Conservation (phyloP, 2,888 invertebrate species). For the Drosophila buzzatii region DNA sequence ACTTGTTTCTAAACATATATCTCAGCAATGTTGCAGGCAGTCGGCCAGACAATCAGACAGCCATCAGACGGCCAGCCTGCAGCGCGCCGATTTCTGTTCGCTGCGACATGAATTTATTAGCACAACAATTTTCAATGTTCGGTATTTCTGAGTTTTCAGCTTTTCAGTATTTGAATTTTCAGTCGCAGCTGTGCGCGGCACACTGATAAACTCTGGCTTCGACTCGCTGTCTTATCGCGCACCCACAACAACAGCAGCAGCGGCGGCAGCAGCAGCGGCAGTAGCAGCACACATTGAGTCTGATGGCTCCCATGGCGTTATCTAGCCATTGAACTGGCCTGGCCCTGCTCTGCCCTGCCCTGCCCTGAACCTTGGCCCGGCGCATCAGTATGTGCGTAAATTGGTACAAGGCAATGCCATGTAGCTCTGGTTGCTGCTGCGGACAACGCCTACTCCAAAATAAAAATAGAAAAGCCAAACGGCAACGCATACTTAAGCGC, state of each 20-base stretch:
- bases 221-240: slow-evolving; percentile 66
- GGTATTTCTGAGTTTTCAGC: slow-evolving; percentile 36
- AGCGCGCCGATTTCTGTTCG: slow-evolving; percentile 47
- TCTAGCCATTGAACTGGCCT: slow-evolving; percentile 59
- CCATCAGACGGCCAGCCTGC: slow-evolving; percentile 10
- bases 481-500: slow-evolving; percentile 33
- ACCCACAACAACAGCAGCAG: slow-evolving; percentile 64
- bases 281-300: slow-evolving; percentile 46
- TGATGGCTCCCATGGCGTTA: slow-evolving; percentile 71
- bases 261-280: slow-evolving; percentile 31
- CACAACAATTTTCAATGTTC: slow-evolving; percentile 64
- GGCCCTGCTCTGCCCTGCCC: slow-evolving; percentile 53
- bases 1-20: slow-evolving; percentile 71
- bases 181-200: slow-evolving; percentile 51
- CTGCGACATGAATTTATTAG: slow-evolving; percentile 73
- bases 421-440: slow-evolving; percentile 42
- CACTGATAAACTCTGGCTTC: slow-evolving; percentile 73
- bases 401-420: slow-evolving; percentile 76
- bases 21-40: slow-evolving; percentile 53
- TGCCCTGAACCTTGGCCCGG: slow-evolving; percentile 76
- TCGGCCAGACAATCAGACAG: background rate
- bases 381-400: slow-evolving; percentile 68
- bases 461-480: slow-evolving; percentile 33
- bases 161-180: slow-evolving; percentile 44
- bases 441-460: slow-evolving; percentile 76